phyloP scores from a whole-genome alignment of 2,113 vertebrate species.

The Cairina moschata region DNA sequence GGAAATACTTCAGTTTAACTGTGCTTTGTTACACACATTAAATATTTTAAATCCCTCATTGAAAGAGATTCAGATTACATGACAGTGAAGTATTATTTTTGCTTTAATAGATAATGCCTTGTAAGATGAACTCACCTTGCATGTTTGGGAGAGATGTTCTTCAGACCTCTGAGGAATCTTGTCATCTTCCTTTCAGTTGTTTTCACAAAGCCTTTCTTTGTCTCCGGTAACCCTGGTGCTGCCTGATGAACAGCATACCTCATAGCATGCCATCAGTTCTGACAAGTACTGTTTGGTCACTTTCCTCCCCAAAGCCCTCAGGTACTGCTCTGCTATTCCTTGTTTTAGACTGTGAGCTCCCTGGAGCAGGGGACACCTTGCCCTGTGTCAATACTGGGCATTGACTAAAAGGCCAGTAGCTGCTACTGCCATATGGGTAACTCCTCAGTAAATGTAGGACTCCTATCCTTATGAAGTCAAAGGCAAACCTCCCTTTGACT shows the following conservation, averaged over 20 bases:
- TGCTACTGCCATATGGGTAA: too few relatives aligned
- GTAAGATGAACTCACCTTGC: neutral
- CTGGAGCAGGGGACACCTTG: neutral
- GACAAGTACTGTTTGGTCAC: neutral
- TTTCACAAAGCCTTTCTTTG: neutral
- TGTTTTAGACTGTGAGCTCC: neutral
- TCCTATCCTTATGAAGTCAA: neutral
- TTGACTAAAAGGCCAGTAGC: neutral
- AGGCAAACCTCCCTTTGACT: neutral
- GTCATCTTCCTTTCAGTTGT: fast-evolving
- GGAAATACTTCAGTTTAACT: neutral
- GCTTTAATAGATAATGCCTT: neutral
- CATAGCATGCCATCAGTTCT: neutral
- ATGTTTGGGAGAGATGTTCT: neutral
- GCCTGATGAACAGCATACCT: neutral
- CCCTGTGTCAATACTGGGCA: too few relatives aligned
- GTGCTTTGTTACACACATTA: neutral
- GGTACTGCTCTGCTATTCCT: neutral
- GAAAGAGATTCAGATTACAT: neutral
- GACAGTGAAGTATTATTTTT: neutral
- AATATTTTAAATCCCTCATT: neutral
- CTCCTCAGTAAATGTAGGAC: too few relatives aligned
- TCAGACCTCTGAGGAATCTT: neutral
- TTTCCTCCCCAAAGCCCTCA: neutral
- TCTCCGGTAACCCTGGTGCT: neutral